These are phyloP conservation scores for Rotaria magnacalcarata DNA, from an alignment of 2,888 invertebrate species.

Conservation along the genomic window DNA sequence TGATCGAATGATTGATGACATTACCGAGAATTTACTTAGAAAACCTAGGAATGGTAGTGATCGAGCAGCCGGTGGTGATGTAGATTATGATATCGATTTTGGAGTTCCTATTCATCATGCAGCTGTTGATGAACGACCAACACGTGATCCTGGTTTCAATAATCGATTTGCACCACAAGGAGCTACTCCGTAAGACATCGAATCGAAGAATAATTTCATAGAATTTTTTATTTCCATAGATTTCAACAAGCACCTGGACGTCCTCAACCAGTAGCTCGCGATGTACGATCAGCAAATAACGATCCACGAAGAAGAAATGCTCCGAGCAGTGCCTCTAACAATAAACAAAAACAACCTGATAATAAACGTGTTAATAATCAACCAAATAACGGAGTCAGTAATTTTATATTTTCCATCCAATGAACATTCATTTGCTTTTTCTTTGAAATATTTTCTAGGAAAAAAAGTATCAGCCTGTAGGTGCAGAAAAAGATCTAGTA, in stretches of 20 bases:
- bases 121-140: not conserved
- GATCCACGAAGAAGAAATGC: not conserved
- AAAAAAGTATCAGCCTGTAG: constrained; percentile 77
- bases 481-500: constrained; percentile 83
- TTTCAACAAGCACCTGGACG: not conserved
- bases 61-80: not conserved
- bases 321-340: not conserved
- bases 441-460: constrained; percentile 49
- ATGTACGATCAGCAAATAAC: not conserved
- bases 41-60: not conserved
- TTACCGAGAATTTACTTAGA: not conserved
- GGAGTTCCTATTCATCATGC: not conserved
- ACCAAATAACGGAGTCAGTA: not conserved
- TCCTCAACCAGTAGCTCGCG: not conserved
- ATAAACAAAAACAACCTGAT: not conserved
- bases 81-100: not conserved
- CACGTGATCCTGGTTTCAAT: not conserved
- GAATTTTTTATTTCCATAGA: not conserved
- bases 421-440: not conserved
- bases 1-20: not conserved
- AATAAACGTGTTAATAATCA: not conserved
- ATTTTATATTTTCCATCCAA: not conserved
- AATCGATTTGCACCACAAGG: not conserved
- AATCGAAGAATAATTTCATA: not conserved
- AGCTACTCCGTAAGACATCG: not conserved